Conservation (phyloP, 2,888 invertebrate genomes). For the Coelogynopora nodosa region DNA sequence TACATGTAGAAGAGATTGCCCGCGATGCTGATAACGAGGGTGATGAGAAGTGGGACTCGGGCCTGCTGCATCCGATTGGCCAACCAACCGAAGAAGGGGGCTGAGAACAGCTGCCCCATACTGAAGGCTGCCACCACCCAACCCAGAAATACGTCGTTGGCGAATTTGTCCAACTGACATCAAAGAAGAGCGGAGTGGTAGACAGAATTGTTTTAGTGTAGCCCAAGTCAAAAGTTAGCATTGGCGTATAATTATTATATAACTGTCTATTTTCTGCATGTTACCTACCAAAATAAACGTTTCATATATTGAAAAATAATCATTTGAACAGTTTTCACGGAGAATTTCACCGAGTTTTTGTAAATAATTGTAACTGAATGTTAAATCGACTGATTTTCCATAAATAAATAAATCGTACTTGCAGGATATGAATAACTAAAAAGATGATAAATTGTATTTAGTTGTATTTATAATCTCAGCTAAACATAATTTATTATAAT, state of each 20-base stretch:
- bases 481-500: too few relatives aligned
- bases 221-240: not conserved
- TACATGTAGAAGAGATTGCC: slow-evolving; percentile 59
- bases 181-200: not conserved
- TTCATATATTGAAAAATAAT: not conserved
- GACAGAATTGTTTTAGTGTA: not conserved
- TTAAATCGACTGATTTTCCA: too few relatives aligned
- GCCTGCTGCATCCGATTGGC: slow-evolving; percentile 52
- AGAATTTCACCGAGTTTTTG: too few relatives aligned
- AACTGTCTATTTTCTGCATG: too few relatives aligned
- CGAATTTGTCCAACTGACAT: slow-evolving; percentile 52
- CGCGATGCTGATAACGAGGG: slow-evolving; percentile 54
- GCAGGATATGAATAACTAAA: too few relatives aligned
- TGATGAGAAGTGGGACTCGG: slow-evolving; percentile 54
- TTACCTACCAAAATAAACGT: not conserved
- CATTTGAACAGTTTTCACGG: not conserved
- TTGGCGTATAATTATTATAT: too few relatives aligned
- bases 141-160: slow-evolving; percentile 55
- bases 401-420: too few relatives aligned
- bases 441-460: too few relatives aligned
- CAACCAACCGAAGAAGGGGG: slow-evolving; percentile 58
- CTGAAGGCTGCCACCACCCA: slow-evolving; percentile 60
- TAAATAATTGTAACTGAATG: too few relatives aligned
- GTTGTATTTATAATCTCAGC: too few relatives aligned
- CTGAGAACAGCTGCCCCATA: slow-evolving; percentile 59